Evolutionary conservation across 2,888 invertebrate genomes (phyloP), one percentile per base, ranked within the genome.

Genomic region (Perdita meconis): DNA sequence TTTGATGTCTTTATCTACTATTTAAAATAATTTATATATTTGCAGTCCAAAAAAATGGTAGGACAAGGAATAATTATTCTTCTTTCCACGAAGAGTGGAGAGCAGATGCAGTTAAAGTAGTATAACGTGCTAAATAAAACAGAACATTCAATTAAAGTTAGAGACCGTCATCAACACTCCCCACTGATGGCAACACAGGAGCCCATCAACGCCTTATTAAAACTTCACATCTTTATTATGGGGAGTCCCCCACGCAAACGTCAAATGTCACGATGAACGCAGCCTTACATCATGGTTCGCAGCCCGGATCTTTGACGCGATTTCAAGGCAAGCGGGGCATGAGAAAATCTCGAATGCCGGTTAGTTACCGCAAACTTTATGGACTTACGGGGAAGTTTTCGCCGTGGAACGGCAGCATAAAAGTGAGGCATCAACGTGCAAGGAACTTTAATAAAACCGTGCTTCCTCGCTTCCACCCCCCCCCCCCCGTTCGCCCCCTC

Each of bases 331-430:
- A 61, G 40, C 26, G 13, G 59, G 42, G 61, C 73, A 76, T 40
- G 66, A 68, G 68, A 79, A 83, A 84, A 84, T 84, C 84, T 84
- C 70, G 72, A 81, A 77, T 68, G 61, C 56, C 56, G 71, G 77
- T 65, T 83, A 70, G 85, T 81, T 85, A 79, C 64, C 59, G 67
- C 47, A 75, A 85, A 80, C 69, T 82, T 86, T 75, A 86, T 85
- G 73, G 74, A 82, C 78, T 86, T 84, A 80, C 73, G 55, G 55
- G 24, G 71, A 86, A 73, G 79, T 86, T 85, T 85, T 44, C 57
- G 66, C 59, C 67, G 69, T 64, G 75, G 42, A 61, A 77, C 53
- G 76, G 55, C 67, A 72, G 69, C 69, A 67, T 84, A 82, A 84
- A 84, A 80, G 66, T 84, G 67, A 72, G 75, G 70, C 74, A 77